phyloP scores from a whole-genome alignment of 2,888 invertebrate genomes.

The Oeneis ivallda region DNA sequence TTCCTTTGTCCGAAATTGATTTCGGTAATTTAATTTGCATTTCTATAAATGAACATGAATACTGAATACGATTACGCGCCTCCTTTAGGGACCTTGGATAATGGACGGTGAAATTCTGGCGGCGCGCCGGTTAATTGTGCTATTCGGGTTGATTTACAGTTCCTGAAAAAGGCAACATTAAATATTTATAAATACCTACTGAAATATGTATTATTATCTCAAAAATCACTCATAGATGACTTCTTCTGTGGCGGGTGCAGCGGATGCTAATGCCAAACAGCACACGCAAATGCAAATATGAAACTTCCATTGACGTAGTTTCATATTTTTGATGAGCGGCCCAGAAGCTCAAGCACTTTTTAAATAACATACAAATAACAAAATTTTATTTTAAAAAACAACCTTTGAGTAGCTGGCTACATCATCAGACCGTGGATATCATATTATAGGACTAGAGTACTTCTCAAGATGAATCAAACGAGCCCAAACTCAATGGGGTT shows the following conservation, averaged over 20 bases:
- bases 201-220: no score
- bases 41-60: slow-evolving; percentile 25
- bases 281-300: no score
- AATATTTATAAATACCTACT: neutral
- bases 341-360: neutral
- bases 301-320: neutral
- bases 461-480: no score
- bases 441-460: no score
- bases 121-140: slow-evolving; percentile 9
- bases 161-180: neutral
- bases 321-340: neutral
- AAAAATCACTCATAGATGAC: no score
- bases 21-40: slow-evolving; percentile 33
- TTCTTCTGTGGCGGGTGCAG: no score
- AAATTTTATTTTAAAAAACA: no score
- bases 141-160: slow-evolving; percentile 2
- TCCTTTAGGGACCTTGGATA: slow-evolving; percentile 16
- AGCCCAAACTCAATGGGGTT: no score
- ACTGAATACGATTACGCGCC: slow-evolving; percentile 18
- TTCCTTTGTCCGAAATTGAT: slow-evolving; percentile 35
- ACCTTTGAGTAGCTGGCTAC: no score
- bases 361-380: no score
- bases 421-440: no score
- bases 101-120: slow-evolving; percentile 9
- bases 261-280: no score